Evolutionary conservation across 2,797 vertebrate species (phyloP).

Genomic region (Phaenicophaeus curvirostris): DNA sequence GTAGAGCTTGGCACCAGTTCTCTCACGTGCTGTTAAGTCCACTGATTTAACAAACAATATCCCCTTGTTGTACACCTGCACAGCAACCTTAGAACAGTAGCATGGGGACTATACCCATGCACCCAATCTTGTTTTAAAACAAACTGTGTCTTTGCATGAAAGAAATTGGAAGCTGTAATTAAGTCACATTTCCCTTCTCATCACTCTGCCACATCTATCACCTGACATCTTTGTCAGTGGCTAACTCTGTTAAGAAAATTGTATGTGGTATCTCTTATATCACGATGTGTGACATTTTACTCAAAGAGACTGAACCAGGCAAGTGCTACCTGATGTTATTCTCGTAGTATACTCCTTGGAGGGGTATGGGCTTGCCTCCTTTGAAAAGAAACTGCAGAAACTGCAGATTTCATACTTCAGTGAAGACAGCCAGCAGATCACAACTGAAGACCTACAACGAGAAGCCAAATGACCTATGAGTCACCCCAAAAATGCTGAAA

Average conservation of each 20-base stretch:
- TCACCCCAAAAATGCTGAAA: not conserved
- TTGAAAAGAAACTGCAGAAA: not conserved
- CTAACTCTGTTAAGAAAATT: not conserved
- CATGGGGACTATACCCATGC: not conserved
- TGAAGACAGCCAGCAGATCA: not conserved
- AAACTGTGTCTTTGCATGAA: not conserved
- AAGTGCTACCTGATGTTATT: not conserved
- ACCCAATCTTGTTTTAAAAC: not conserved
- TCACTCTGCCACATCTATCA: not conserved
- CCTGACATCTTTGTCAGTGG: not conserved
- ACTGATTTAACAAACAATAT: not conserved
- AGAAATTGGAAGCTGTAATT: not conserved
- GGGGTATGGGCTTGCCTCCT: not conserved
- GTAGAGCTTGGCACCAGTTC: not conserved
- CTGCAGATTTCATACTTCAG: not conserved
- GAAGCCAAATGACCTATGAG: fast-evolving
- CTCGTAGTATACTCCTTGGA: not conserved
- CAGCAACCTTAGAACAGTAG: not conserved
- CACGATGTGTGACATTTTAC: not conserved
- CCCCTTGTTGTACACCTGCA: not conserved
- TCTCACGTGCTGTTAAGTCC: not conserved
- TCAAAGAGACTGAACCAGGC: not conserved
- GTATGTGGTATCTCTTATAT: not conserved
- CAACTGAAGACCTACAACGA: not conserved
- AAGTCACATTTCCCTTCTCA: not conserved